These are phyloP conservation scores for Papilio gigon DNA, from an alignment of 2,888 invertebrate genomes.

Conservation along the genomic window DNA sequence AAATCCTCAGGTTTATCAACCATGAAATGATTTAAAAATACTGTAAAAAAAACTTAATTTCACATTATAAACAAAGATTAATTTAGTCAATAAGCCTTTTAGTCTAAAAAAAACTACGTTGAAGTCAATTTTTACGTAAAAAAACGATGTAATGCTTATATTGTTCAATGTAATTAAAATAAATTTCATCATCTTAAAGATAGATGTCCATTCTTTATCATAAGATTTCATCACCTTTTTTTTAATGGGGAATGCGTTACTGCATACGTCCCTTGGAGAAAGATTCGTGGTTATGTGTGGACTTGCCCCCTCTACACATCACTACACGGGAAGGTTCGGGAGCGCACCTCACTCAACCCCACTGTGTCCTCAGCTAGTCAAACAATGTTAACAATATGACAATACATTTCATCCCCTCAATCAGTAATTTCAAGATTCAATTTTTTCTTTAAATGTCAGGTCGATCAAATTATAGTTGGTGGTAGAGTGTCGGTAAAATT, in stretches of 20 bases:
- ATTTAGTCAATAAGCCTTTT: too few species aligned
- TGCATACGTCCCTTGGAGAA: too few species aligned
- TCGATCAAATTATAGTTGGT: conserved; percentile 4
- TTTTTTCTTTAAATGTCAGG: conserved; percentile 12
- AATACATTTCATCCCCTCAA: not conserved
- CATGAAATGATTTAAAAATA: not conserved
- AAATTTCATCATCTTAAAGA: not conserved
- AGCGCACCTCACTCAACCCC: too few species aligned
- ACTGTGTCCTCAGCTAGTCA: too few species aligned
- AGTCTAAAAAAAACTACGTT: too few species aligned
- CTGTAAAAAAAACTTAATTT: not conserved
- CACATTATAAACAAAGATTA: too few species aligned
- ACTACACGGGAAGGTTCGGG: too few species aligned
- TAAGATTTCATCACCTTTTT: not conserved
- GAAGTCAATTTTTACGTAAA: not conserved
- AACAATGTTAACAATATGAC: not conserved
- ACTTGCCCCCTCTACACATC: too few species aligned
- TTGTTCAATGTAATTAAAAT: not conserved
- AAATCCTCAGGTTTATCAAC: not conserved
- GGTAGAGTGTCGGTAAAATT: conserved; percentile 39
- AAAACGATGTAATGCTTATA: not conserved
- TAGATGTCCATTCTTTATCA: not conserved
- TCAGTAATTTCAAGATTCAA: not conserved
- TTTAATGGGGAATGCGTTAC: too few species aligned
- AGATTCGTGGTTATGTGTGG: too few species aligned